Evolutionary conservation across 2,888 invertebrate genomes (phyloP).

Genomic region (Hemithea aestivaria): DNA sequence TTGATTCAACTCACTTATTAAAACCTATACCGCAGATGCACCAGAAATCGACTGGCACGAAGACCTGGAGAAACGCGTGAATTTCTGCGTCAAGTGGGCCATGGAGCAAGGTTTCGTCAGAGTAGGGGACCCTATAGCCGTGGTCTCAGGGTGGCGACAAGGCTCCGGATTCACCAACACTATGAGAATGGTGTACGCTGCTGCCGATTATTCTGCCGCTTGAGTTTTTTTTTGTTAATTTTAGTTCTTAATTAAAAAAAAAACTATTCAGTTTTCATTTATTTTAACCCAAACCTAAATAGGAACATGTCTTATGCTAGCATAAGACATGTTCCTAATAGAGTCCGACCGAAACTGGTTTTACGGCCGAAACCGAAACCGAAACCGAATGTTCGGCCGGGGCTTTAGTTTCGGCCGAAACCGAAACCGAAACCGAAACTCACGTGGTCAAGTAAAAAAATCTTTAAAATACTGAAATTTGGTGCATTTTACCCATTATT

Average conservation of each 20-base stretch:
- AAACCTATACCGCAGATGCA: too few relatives aligned
- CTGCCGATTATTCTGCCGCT: slow-evolving; percentile 36
- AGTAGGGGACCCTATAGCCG: slow-evolving; percentile 83
- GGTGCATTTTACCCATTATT: too few relatives aligned
- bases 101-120: slow-evolving; percentile 81
- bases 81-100: slow-evolving; percentile 80
- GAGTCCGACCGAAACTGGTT: too few relatives aligned
- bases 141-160: slow-evolving; percentile 85
- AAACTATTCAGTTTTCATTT: neutral
- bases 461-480: too few relatives aligned
- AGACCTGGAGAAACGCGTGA: slow-evolving; percentile 81
- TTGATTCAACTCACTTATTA: too few relatives aligned
- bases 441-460: too few relatives aligned
- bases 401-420: too few relatives aligned
- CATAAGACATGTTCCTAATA: too few relatives aligned
- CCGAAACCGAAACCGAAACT: too few relatives aligned
- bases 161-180: slow-evolving; percentile 85
- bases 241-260: neutral
- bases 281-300: slow-evolving; percentile 1
- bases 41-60: slow-evolving; percentile 75
- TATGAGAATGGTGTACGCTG: slow-evolving; percentile 80
- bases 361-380: too few relatives aligned
- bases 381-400: too few relatives aligned
- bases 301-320: too few relatives aligned
- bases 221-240: slow-evolving; percentile 9